Conservation (phyloP, 1,140 invertebrate genomes). For the Aphis craccivora region DNA sequence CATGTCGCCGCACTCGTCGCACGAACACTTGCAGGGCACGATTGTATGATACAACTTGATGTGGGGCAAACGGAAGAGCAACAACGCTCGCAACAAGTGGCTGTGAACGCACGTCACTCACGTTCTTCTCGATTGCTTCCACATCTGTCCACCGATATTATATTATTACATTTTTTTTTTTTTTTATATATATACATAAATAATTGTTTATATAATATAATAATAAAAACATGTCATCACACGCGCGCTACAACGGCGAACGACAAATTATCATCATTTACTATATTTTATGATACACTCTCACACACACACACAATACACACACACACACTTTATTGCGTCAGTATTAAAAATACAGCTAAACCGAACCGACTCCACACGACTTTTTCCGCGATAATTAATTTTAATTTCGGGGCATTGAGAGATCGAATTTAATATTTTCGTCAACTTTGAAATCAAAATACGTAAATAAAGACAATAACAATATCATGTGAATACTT, state of each 20-base stretch:
- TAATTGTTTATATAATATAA: neutral
- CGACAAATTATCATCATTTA: neutral
- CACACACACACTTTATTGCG: neutral
- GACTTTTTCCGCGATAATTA: neutral
- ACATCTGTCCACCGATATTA: conserved; percentile 26
- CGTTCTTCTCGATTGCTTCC: conserved; percentile 52
- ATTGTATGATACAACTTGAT: conserved; percentile 92
- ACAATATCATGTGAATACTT: neutral
- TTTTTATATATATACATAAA: neutral
- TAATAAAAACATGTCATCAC: neutral
- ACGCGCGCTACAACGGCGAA: neutral
- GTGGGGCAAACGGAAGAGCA: conserved; percentile 82
- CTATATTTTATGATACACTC: neutral
- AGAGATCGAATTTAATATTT: neutral
- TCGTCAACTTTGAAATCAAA: neutral
- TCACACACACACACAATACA: neutral
- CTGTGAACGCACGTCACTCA: conserved; percentile 2
- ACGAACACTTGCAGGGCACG: conserved; percentile 83
- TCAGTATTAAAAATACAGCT: neutral
- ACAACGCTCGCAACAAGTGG: conserved; percentile 69
- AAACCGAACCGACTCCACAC: neutral
- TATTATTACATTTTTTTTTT: neutral
- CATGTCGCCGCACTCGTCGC: conserved; percentile 66
- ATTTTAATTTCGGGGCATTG: neutral
- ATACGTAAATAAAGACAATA: neutral